A percentile compares a stretch with the other conserved stretches of the same genome.
These are phyloP conservation scores for Potamarius usumacintae DNA, from an alignment of 2,113 vertebrate species.

Conservation along the genomic window DNA sequence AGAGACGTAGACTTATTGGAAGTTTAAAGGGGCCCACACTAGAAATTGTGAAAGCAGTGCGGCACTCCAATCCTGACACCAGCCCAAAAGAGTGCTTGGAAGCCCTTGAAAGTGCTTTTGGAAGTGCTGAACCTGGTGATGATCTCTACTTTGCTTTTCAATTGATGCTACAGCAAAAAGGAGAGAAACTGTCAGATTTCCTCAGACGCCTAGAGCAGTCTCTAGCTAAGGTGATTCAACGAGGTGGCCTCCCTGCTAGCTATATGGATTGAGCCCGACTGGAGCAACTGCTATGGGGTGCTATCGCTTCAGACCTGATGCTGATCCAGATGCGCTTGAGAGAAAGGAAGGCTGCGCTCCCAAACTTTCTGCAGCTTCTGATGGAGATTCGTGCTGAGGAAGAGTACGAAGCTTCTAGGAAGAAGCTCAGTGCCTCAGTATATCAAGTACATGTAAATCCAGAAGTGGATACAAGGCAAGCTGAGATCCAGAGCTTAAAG, in stretches of 20 bases:
- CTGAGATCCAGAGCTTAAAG: background rate
- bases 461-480: background rate
- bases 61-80: background rate
- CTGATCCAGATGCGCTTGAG: background rate
- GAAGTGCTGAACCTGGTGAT: slow-evolving; percentile 35
- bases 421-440: background rate
- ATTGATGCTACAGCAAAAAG: background rate
- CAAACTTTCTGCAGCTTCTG: background rate
- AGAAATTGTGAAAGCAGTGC: slow-evolving; percentile 31
- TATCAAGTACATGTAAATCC: background rate
- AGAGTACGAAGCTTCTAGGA: background rate
- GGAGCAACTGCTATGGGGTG: background rate
- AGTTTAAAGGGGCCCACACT: slow-evolving; percentile 33
- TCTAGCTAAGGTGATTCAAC: background rate
- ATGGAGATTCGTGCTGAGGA: background rate
- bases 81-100: slow-evolving; percentile 32
- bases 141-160: slow-evolving; percentile 38
- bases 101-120: slow-evolving; percentile 15
- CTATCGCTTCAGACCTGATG: slow-evolving; percentile 9
- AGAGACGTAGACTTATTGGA: slow-evolving; percentile 35
- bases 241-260: background rate
- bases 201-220: background rate
- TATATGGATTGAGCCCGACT: background rate
- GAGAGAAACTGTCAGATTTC: slow-evolving; percentile 11
- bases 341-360: slow-evolving; percentile 4